phyloP scores from a whole-genome alignment of 1,140 invertebrate genomes.

The Phocides pigmalion region DNA sequence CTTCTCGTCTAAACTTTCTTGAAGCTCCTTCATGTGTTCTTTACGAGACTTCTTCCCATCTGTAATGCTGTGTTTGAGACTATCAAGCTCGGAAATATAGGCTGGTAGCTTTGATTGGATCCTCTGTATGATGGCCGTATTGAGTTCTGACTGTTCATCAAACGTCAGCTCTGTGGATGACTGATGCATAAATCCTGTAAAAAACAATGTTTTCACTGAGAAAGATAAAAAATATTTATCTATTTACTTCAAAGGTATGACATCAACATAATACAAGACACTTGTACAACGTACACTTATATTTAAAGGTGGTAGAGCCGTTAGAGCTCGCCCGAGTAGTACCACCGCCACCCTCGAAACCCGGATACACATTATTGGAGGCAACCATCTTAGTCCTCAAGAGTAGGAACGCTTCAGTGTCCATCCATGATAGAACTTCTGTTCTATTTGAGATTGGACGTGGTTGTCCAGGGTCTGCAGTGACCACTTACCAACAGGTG shows the following conservation, averaged over 20 bases:
- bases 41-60: slow-evolving; percentile 45
- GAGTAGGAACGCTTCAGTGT: no score
- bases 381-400: no score
- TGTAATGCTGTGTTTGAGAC: slow-evolving; percentile 50
- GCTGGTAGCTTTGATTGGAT: slow-evolving; percentile 65
- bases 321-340: no score
- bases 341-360: no score
- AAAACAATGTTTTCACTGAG: background rate
- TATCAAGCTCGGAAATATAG: slow-evolving; percentile 56
- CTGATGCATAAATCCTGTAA: slow-evolving; percentile 65
- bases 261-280: no score
- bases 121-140: slow-evolving; percentile 62
- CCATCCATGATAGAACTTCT: no score
- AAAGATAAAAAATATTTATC: background rate
- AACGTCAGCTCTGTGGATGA: slow-evolving; percentile 58
- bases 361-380: no score
- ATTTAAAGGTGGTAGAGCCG: no score
- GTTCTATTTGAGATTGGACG: no score
- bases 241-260: background rate
- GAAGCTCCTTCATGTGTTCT: slow-evolving; percentile 57
- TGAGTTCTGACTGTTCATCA: slow-evolving; percentile 71
- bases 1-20: slow-evolving; percentile 64
- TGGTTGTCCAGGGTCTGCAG: no score
- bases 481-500: no score
- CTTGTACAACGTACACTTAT: no score